A percentile compares a stretch with the other conserved stretches of the same genome.
Conservation (phyloP, 1,140 invertebrate species). For the Eupeodes corollae region DNA sequence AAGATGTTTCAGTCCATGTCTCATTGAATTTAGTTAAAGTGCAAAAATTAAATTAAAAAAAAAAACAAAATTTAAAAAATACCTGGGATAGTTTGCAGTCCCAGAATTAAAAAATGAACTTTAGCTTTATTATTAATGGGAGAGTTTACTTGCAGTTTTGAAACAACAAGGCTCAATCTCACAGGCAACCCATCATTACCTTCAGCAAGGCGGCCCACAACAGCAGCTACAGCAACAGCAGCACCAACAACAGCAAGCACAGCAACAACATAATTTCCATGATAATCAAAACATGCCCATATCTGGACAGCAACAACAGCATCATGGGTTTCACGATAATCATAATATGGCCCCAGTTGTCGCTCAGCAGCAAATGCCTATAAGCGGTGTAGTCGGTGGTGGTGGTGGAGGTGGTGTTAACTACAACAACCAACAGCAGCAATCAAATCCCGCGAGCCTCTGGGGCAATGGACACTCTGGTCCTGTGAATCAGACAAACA, state of each 20-base stretch:
- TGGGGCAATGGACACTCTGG: no score
- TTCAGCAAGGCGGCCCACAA: slow-evolving; percentile 6
- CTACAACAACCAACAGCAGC: slow-evolving; percentile 2
- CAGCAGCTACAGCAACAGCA: slow-evolving; percentile 24
- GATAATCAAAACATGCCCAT: slow-evolving; percentile 11
- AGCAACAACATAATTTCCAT: slow-evolving; percentile 13
- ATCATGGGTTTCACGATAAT: slow-evolving; percentile 5
- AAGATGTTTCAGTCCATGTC: slow-evolving; percentile 8
- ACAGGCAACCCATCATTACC: slow-evolving; percentile 1
- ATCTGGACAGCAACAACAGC: slow-evolving; percentile 1
- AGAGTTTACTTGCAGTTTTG: slow-evolving; percentile 26
- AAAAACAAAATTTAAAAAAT: no score
- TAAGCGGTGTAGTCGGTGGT: slow-evolving; percentile 5
- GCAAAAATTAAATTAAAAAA: no score
- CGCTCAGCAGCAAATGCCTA: slow-evolving; percentile 3
- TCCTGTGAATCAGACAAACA: slow-evolving; percentile 4
- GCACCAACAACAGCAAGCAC: no score
- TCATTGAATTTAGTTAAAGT: no score
- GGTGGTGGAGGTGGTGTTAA: slow-evolving; percentile 19
- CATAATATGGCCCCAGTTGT: slow-evolving; percentile 7
- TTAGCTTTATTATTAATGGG: no score
- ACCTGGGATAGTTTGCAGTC: no score
- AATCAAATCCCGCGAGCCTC: no score
- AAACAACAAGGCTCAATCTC: slow-evolving; percentile 36
- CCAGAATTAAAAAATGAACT: no score